Percentiles rank a stretch among this genome's conserved stretches.
Conservation (phyloP, 1,140 invertebrate genomes). For the Drosophila nannoptera region DNA sequence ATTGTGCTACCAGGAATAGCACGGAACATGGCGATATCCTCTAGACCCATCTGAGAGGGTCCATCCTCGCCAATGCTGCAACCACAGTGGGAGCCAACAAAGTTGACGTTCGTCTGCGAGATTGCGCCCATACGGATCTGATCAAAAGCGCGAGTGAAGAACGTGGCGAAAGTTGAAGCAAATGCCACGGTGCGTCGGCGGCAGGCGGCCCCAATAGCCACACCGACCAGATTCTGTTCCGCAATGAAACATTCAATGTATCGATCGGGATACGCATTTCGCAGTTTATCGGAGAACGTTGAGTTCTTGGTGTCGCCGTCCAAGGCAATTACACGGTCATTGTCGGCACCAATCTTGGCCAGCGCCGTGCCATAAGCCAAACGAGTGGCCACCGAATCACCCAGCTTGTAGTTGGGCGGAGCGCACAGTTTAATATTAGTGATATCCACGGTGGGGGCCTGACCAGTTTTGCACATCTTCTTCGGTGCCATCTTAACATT, state of each 20-base stretch:
- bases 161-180: constrained; percentile 97
- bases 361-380: constrained; percentile 96
- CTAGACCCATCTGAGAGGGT: constrained; percentile 99
- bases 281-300: constrained; percentile 96
- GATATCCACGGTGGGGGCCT: constrained; percentile 87
- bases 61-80: constrained; percentile 98
- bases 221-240: constrained; percentile 98
- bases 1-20: constrained; percentile 94
- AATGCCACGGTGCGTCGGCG: constrained; percentile 94
- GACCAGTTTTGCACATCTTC: constrained; percentile 85
- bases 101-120: constrained; percentile 98
- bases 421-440: constrained; percentile 88
- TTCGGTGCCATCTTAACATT: constrained; percentile 82
- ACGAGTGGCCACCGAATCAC: constrained; percentile 93
- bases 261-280: constrained; percentile 86
- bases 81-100: constrained; percentile 96
- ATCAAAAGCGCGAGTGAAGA: constrained; percentile 97
- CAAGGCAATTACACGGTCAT: constrained; percentile 91
- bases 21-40: constrained; percentile 98
- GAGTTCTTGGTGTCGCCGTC: constrained; percentile 99
- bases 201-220: constrained; percentile 95
- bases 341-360: constrained; percentile 91
- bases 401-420: constrained; percentile 91
- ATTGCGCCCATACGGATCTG: constrained; percentile 99
- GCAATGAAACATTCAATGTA: constrained; percentile 99